A percentile compares a stretch with the other conserved stretches of the same genome.
These are phyloP conservation scores for Malaclemys terrapin DNA, from an alignment of 2,113 vertebrate genomes.

Conservation along the genomic window DNA sequence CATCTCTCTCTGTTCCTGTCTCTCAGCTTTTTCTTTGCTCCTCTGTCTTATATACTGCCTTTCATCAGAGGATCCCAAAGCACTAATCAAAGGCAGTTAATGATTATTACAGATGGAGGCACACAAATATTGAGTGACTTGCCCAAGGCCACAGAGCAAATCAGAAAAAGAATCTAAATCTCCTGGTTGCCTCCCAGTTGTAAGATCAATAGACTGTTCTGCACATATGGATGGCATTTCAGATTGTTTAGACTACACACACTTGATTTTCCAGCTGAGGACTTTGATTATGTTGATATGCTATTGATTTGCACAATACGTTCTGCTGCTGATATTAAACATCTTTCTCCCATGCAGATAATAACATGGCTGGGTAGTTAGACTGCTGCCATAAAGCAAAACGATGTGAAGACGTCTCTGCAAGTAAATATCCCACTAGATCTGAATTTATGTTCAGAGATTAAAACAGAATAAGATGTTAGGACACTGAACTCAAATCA, in stretches of 20 bases:
- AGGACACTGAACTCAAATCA: constrained; percentile 28
- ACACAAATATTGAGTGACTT: constrained; percentile 15
- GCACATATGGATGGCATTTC: constrained; percentile 13
- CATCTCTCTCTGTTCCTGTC: background rate
- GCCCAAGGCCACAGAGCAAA: constrained; percentile 51
- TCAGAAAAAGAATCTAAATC: constrained; percentile 50
- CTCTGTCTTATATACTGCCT: background rate
- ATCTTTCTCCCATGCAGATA: constrained; percentile 17
- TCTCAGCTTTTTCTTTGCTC: background rate
- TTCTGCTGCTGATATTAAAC: constrained; percentile 57
- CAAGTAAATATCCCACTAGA: constrained; percentile 36
- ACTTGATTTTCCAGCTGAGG: constrained; percentile 16
- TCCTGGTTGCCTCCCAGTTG: constrained; percentile 28
- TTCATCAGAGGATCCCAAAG: constrained; percentile 36
- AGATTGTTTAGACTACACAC: background rate
- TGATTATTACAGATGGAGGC: constrained; percentile 57
- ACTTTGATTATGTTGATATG: constrained; percentile 59
- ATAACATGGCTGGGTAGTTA: constrained; percentile 35
- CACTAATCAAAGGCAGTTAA: background rate
- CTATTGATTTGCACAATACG: constrained; percentile 57
- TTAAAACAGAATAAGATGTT: constrained; percentile 27
- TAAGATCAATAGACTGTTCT: background rate
- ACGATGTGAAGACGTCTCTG: constrained; percentile 54
- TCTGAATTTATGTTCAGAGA: constrained; percentile 3
- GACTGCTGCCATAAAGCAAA: constrained; percentile 64